These are phyloP conservation scores for Stenurella melanura DNA, from an alignment of 2,888 invertebrate genomes.

Conservation along the genomic window DNA sequence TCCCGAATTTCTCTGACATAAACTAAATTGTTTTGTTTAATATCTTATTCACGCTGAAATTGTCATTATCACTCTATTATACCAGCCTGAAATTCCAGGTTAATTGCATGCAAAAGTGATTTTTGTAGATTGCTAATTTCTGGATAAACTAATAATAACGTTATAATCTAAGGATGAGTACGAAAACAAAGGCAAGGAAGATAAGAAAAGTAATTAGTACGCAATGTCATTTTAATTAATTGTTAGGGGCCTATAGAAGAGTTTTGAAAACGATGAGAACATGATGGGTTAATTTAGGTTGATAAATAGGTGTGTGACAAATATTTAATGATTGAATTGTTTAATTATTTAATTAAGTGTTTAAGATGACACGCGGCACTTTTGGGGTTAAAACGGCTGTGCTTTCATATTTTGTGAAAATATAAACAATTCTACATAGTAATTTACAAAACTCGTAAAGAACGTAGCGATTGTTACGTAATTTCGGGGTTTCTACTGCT, in stretches of 20 bases:
- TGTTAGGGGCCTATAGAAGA: neutral
- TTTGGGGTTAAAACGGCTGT: too few relatives aligned
- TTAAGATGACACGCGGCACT: too few relatives aligned
- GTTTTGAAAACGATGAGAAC: neutral
- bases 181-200: neutral
- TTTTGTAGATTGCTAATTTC: conserved; percentile 31
- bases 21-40: conserved; percentile 65
- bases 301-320: neutral
- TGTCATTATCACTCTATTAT: conserved; percentile 46
- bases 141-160: conserved; percentile 10
- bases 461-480: too few relatives aligned
- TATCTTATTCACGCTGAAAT: conserved; percentile 53
- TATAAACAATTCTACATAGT: too few relatives aligned
- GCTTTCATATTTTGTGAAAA: too few relatives aligned
- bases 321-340: neutral
- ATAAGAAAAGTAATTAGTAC: conserved; percentile 7
- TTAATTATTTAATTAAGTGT: too few relatives aligned
- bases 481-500: too few relatives aligned
- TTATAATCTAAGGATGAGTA: conserved; percentile 7
- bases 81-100: conserved; percentile 40
- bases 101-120: conserved; percentile 45
- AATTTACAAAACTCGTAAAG: too few relatives aligned
- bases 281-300: neutral
- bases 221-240: conserved; percentile 2
- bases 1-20: conserved; percentile 62